A percentile compares a stretch with the other conserved stretches of the same genome.
Evolutionary conservation across 2,797 vertebrate species (phyloP).

Genomic region (Xerus rutilus): DNA sequence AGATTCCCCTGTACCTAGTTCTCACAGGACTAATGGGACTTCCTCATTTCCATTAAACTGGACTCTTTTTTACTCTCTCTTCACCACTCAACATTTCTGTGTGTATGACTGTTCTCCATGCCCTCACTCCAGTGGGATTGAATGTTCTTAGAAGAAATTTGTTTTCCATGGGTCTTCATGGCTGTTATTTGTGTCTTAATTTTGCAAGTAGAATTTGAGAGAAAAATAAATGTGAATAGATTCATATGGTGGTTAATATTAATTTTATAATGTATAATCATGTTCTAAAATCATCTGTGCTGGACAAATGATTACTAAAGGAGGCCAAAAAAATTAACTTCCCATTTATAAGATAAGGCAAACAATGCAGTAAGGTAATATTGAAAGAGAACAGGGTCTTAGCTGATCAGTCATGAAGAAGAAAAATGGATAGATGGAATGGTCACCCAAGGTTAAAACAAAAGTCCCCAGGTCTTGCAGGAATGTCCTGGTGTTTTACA

Average conservation of each 20-base stretch:
- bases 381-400: not conserved
- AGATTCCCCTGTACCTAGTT: not conserved
- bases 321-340: not conserved
- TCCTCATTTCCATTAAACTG: slow-evolving; percentile 43
- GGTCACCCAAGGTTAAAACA: not conserved
- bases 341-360: not conserved
- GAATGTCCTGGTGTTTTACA: not conserved
- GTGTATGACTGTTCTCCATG: slow-evolving; percentile 65
- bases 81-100: slow-evolving; percentile 64
- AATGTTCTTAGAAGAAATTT: slow-evolving; percentile 77
- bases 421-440: not conserved
- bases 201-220: slow-evolving; percentile 65
- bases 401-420: not conserved
- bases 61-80: slow-evolving; percentile 15
- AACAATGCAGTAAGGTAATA: slow-evolving; percentile 13
- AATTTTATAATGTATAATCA: slow-evolving; percentile 53
- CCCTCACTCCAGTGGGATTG: slow-evolving; percentile 57
- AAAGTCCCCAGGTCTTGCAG: not conserved
- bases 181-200: slow-evolving; percentile 59
- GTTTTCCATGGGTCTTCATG: slow-evolving; percentile 73
- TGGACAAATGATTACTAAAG: slow-evolving; percentile 43
- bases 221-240: slow-evolving; percentile 71
- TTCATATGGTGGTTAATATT: slow-evolving; percentile 45
- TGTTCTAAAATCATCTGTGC: slow-evolving; percentile 54
- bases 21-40: slow-evolving; percentile 29